These are phyloP conservation scores for Pangasius djambal DNA, from an alignment of 2,797 vertebrate genomes.

Conservation along the genomic window DNA sequence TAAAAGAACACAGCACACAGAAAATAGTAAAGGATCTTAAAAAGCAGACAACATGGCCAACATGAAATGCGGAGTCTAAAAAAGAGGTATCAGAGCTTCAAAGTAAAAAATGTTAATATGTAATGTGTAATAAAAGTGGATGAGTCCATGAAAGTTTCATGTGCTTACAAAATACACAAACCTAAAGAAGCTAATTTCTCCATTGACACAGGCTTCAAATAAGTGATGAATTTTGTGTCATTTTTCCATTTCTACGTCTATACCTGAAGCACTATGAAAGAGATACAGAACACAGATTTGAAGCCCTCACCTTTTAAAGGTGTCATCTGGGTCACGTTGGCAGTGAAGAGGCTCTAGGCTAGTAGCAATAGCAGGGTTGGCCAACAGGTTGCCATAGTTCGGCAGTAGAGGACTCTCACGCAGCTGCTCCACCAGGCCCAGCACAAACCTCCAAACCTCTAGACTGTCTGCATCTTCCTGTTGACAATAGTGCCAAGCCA, in stretches of 20 bases:
- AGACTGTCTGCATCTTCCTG: constrained; percentile 72
- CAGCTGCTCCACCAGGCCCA: constrained; percentile 76
- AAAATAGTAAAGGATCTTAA: constrained; percentile 30
- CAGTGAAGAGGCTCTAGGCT: constrained; percentile 70
- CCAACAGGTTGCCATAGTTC: constrained; percentile 67
- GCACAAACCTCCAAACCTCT: constrained; percentile 74
- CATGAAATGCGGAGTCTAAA: constrained; percentile 24
- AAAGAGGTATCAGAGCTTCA: not conserved
- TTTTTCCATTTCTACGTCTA: not conserved
- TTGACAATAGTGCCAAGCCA: constrained; percentile 82
- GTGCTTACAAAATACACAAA: not conserved
- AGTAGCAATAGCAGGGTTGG: constrained; percentile 49
- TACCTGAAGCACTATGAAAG: not conserved
- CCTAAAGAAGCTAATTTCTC: not conserved
- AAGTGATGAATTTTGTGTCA: not conserved
- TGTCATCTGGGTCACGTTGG: constrained; percentile 74
- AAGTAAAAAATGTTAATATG: not conserved
- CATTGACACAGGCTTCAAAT: not conserved
- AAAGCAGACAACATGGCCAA: constrained; percentile 16
- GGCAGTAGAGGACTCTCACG: constrained; percentile 69
- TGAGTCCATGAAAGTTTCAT: not conserved
- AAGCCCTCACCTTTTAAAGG: constrained; percentile 77
- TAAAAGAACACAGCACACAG: constrained; percentile 34
- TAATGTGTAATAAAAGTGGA: not conserved
- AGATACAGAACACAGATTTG: not conserved